phyloP scores from a whole-genome alignment of 1,140 invertebrate species.

The Drosophila pectinifera region DNA sequence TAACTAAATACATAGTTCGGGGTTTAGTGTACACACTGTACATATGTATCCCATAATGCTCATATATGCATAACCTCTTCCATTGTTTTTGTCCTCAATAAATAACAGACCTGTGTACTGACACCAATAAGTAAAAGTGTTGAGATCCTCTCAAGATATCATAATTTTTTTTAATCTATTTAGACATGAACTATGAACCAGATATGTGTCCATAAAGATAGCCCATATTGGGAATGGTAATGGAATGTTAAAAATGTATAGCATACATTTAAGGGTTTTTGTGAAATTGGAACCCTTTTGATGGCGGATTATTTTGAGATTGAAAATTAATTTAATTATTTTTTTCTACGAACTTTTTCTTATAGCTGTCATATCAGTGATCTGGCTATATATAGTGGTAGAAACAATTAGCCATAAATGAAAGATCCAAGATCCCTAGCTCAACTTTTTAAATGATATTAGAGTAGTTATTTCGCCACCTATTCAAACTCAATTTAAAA shows the following conservation, averaged over 20 bases:
- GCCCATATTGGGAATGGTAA: too few relatives aligned
- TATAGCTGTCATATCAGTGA: too few relatives aligned
- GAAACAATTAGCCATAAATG: neutral
- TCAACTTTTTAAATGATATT: neutral
- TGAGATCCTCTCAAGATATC: too few relatives aligned
- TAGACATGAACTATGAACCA: too few relatives aligned
- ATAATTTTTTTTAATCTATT: neutral
- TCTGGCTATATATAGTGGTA: too few relatives aligned
- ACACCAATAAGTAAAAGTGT: too few relatives aligned
- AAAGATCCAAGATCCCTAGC: neutral
- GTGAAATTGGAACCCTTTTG: too few relatives aligned
- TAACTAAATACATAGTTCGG: conserved; percentile 5
- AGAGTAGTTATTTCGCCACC: neutral
- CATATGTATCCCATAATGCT: conserved; percentile 19
- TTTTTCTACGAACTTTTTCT: too few relatives aligned
- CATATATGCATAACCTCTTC: conserved; percentile 18
- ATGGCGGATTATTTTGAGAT: neutral
- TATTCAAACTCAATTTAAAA: neutral
- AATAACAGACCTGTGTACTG: neutral
- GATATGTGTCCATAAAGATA: too few relatives aligned
- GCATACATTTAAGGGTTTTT: neutral
- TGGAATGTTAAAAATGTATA: too few relatives aligned
- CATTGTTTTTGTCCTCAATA: neutral
- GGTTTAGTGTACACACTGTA: conserved; percentile 1
- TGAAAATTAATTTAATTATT: too few relatives aligned